A percentile compares a stretch with the other conserved stretches of the same genome.
These are phyloP conservation scores for Pocillopora verrucosa DNA, from an alignment of 64 coral and sea anemone species.

Conservation along the genomic window DNA sequence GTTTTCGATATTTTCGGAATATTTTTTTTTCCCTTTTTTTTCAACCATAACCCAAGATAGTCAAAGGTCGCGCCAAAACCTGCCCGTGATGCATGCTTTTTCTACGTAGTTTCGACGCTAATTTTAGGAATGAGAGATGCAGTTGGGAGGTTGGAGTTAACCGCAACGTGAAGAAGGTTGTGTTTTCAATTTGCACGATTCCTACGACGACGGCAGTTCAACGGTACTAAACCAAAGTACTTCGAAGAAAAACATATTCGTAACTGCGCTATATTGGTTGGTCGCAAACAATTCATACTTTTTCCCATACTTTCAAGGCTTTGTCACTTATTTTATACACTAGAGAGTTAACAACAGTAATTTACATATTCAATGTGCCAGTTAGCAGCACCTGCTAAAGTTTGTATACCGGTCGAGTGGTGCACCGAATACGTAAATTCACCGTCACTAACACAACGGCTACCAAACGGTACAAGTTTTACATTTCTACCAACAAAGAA, in stretches of 20 bases:
- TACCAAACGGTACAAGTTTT: not conserved
- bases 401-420: slow-evolving; percentile 1
- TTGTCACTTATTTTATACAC: not conserved
- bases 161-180: not conserved
- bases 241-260: not conserved
- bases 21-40: not conserved
- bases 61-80: too few species aligned
- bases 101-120: not conserved
- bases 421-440: slow-evolving; percentile 9
- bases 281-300: not conserved
- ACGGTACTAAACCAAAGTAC: not conserved
- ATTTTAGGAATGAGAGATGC: not conserved
- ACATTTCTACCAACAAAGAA: not conserved
- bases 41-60: too few species aligned
- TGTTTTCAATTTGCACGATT: not conserved
- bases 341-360: not conserved
- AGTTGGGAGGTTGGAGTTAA: not conserved
- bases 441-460: not conserved
- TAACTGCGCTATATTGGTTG: not conserved
- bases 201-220: too few species aligned
- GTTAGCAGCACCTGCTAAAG: slow-evolving; percentile 28
- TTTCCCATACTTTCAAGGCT: not conserved
- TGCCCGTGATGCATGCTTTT: not conserved
- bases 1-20: too few species aligned
- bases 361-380: slow-evolving; percentile 23